Evolutionary conservation across 2,113 vertebrate species (phyloP), one percentile per base, ranked within the genome.

Genomic region (Lates calcarifer): DNA sequence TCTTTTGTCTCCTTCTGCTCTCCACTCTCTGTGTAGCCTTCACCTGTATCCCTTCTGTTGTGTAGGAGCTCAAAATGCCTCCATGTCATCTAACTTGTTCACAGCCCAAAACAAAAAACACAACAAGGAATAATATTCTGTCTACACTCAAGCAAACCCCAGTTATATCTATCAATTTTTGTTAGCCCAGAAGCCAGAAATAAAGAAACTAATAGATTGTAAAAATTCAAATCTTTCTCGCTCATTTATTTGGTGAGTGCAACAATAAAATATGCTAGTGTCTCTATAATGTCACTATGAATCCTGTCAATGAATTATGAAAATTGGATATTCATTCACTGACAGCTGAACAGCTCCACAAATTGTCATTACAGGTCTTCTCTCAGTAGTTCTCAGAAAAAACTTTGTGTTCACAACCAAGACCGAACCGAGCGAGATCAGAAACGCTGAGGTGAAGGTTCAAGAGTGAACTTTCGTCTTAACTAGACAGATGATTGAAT

Each of bases 381-480:
- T 80, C 56, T 86, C 65, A 84, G 73, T 85, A 76, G 33, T 77
- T 75, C 35, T 13, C 43, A 41, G 33, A 28, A 65, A 63, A 69
- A 71, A 58, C 76, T 61, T 76, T 65, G 37, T 74, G 47, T 84
- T 90, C 74, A 45, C 69, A 86, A 79, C 64, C 65, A 39, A n/a
- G 71, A 86, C 75, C 67, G 79, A 90, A 82, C 60, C n/a, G 53
- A 61, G 33, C 33, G 24, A 87, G 86, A 90, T 88, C 66, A 86
- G 65, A 92, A 85, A 73, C 67, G 9, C 65, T 0, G 71, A 53
- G 87, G 89, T 86, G 81, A 89, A 80, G 66, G 86, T 87, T 91
- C 75, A 75, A 76, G 72, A 89, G 63, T 49, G 72, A 80, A 71
- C 70, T 74, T 79, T 63, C 37, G 22, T 90, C 75, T 90, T 61